Evolutionary conservation across 2,888 invertebrate genomes (phyloP).

Genomic region (Ctenicera cuprea): DNA sequence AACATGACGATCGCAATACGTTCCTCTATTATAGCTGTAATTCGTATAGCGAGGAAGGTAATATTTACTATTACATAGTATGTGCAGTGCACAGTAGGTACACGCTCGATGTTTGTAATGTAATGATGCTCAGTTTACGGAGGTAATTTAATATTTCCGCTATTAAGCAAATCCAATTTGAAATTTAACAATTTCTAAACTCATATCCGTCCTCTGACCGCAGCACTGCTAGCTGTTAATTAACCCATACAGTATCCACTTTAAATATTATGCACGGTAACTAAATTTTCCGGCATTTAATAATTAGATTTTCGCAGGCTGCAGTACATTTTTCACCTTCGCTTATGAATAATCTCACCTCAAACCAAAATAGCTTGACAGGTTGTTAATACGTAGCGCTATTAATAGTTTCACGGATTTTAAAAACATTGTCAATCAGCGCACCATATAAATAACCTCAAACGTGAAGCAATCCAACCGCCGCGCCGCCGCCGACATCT

Average conservation of each 20-base stretch:
- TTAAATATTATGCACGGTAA: neutral
- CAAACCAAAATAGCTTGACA: conserved; percentile 35
- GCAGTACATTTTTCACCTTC: conserved; percentile 15
- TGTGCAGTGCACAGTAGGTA: no score
- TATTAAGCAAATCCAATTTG: neutral
- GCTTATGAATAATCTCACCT: conserved; percentile 37
- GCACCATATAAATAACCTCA: conserved; percentile 10
- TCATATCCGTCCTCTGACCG: neutral
- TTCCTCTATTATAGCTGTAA: no score
- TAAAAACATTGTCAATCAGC: conserved; percentile 41
- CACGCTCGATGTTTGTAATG: no score
- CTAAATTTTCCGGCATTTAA: conserved; percentile 1
- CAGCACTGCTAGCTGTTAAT: neutral
- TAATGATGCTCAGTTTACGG: no score
- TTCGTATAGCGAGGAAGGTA: no score
- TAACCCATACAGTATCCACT: neutral
- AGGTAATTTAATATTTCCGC: neutral
- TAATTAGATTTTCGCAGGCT: neutral
- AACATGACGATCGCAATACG: no score
- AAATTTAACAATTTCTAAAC: neutral
- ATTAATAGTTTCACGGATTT: conserved; percentile 28
- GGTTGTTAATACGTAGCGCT: conserved; percentile 28
- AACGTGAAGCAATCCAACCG: conserved; percentile 22
- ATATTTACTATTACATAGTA: no score
- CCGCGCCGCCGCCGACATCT: conserved; percentile 14